phyloP scores from a whole-genome alignment of 2,888 invertebrate genomes.

The Drosophila ezoana region DNA sequence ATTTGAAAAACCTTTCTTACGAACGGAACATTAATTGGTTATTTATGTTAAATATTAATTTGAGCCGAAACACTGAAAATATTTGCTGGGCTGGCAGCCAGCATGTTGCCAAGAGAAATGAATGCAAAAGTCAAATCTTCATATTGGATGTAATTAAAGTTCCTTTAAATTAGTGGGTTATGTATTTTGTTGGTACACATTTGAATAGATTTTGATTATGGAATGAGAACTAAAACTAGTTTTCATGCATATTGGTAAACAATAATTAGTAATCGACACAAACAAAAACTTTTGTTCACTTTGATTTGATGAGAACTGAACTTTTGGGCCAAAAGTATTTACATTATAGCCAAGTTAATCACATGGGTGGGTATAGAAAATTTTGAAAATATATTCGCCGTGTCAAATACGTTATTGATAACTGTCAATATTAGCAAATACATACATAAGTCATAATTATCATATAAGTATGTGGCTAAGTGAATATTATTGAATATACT shows the following conservation, averaged over 20 bases:
- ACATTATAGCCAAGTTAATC: slow-evolving; percentile 46
- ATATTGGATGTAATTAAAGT: slow-evolving; percentile 8
- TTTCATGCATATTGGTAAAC: slow-evolving; percentile 15
- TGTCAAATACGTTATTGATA: slow-evolving; percentile 34
- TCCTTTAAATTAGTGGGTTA: slow-evolving; percentile 56
- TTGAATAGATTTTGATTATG: slow-evolving; percentile 58
- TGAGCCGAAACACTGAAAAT: background rate
- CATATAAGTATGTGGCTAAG: slow-evolving; percentile 50
- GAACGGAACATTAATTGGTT: no score
- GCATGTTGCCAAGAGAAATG: background rate
- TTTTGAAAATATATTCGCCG: slow-evolving; percentile 12
- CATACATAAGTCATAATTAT: slow-evolving; percentile 24
- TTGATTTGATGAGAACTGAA: slow-evolving; percentile 34
- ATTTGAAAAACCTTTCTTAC: no score
- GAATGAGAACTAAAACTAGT: slow-evolving; percentile 51
- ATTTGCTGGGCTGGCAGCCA: background rate
- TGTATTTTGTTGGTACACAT: slow-evolving; percentile 57
- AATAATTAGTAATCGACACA: slow-evolving; percentile 19
- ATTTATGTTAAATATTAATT: no score
- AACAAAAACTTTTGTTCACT: slow-evolving; percentile 10
- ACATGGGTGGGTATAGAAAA: slow-evolving; percentile 28
- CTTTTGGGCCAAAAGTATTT: slow-evolving; percentile 66
- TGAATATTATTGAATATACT: slow-evolving; percentile 52
- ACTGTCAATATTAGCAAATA: slow-evolving; percentile 36
- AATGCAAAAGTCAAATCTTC: background rate